Evolutionary conservation across 2,888 invertebrate species (phyloP), one percentile per base, ranked within the genome.

Genomic region (Spilosoma lubricipeda): DNA sequence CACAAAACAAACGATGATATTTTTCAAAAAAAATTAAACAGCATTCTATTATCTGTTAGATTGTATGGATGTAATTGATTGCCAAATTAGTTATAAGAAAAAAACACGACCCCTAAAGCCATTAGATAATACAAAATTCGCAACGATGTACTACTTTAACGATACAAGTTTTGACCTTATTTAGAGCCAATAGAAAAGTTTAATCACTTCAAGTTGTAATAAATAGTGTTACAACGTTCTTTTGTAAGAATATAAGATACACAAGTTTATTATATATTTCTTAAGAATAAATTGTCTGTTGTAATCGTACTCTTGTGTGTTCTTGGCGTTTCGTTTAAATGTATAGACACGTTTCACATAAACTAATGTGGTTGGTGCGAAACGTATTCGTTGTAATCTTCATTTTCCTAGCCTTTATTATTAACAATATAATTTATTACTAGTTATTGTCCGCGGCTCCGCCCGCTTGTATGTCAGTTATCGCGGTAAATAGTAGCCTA

Each of bases 21-120:
- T 72, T 66, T 78, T 75, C 74, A 67, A 20, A 48, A 13, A n/a
- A 13, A 42, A 11, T 42, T 23, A n/a, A 8, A 9, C n/a, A 56
- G n/a, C 3, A 56, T 13, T 8, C 13, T 30, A 30, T 27, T 2
- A 23, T 2, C 52, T 20, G 20, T 20, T 20, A 5, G 20, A 7
- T 20, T 20, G 27, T 15, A 13, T 45, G 13, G 1, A 18, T 59
- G 59, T 15, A 30, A 30, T 27, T 30, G 30, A 15, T 63, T 63
- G 18, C 18, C 27, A 5, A 30, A 63, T 63, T 30, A 30, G 27
- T 63, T 18, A 3, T 30, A 18, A 23, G 23, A 23, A 52, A 52
- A 56, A 63, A 59, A 56, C 59, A 59, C 27, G 27, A 63, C 59
- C 30, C 4, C 5, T 7, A 63, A 63, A 18, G 4, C 18, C 15